A percentile compares a stretch with the other conserved stretches of the same genome.
Evolutionary conservation across 2,113 vertebrate species (phyloP).

Genomic region (Psammodynastes pulverulentus): DNA sequence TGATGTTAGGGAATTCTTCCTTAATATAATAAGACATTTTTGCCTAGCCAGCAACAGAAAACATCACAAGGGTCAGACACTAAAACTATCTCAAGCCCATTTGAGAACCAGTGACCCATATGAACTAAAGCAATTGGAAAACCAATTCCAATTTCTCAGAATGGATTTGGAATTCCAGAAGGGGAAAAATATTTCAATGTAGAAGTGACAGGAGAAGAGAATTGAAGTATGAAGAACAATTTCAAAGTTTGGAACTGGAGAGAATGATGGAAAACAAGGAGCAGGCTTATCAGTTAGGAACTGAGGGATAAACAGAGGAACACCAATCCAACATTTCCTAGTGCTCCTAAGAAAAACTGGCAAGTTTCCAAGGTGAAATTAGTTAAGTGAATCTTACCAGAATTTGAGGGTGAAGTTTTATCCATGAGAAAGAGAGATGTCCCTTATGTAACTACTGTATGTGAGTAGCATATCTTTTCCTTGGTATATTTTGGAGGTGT

Average conservation of each 20-base stretch:
- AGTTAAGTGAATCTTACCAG: neutral
- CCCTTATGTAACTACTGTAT: neutral
- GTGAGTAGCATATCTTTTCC: neutral
- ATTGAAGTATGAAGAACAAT: neutral
- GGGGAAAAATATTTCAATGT: neutral
- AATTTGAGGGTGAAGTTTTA: neutral
- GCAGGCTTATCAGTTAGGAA: neutral
- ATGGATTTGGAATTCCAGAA: neutral
- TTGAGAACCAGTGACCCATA: neutral
- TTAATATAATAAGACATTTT: neutral
- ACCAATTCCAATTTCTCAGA: neutral
- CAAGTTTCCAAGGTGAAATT: neutral
- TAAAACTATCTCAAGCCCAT: neutral
- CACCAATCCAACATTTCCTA: neutral
- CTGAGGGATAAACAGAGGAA: neutral
- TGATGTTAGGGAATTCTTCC: neutral
- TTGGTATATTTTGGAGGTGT: neutral
- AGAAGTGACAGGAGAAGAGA: neutral
- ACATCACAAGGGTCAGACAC: neutral
- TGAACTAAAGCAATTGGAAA: neutral
- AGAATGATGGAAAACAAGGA: neutral
- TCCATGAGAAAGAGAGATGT: neutral
- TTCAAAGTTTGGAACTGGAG: neutral
- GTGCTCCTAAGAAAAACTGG: neutral
- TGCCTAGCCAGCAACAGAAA: neutral